phyloP scores from a whole-genome alignment of 2,797 vertebrate species.

The Naso thynnoides region DNA sequence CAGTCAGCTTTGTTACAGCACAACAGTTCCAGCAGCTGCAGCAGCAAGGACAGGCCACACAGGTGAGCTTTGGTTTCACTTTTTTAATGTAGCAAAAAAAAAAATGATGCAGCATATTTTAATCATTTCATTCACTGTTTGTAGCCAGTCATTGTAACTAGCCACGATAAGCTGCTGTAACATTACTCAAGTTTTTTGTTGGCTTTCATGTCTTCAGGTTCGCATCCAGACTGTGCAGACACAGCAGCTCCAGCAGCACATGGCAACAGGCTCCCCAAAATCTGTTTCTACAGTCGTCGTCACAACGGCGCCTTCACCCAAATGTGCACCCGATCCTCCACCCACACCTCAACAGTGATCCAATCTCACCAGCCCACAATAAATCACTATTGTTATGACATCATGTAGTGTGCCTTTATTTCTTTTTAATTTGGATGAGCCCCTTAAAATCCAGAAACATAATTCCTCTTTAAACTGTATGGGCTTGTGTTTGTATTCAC shows the following conservation, averaged over 20 bases:
- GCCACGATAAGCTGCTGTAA: no score
- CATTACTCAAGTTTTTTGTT: no score
- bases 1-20: slow-evolving; percentile 96
- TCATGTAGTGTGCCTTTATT: no score
- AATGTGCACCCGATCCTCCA: slow-evolving; percentile 89
- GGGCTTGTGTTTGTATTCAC: slow-evolving; percentile 3
- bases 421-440: not conserved
- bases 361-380: not conserved
- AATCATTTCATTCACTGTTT: no score
- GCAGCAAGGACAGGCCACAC: slow-evolving; percentile 97
- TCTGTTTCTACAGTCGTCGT: slow-evolving; percentile 96
- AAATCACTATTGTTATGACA: no score
- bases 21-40: slow-evolving; percentile 99
- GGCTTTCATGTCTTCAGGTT: slow-evolving; percentile 81
- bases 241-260: slow-evolving; percentile 94
- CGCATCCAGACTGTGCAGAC: slow-evolving; percentile 95
- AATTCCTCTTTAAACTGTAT: not conserved
- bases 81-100: not conserved
- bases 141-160: not conserved
- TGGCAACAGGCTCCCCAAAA: slow-evolving; percentile 90
- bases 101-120: not conserved
- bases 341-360: slow-evolving; percentile 70
- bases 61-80: slow-evolving; percentile 81
- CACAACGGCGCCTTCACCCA: slow-evolving; percentile 93
- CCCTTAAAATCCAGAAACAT: not conserved